Conservation (phyloP, 2,797 vertebrate genomes). For the Numenius phaeopus region DNA sequence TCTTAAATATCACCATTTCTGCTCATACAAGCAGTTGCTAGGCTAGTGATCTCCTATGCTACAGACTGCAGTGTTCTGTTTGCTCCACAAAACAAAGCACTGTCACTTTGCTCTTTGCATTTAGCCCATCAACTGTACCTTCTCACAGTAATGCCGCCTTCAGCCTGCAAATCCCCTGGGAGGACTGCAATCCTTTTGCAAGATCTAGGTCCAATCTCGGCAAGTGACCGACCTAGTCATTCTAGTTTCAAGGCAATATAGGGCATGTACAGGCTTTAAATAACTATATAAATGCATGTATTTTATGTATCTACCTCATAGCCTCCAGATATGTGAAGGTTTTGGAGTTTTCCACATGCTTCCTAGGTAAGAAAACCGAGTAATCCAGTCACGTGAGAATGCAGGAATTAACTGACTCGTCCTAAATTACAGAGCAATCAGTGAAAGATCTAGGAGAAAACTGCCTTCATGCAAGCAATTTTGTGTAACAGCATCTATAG, state of each 20-base stretch:
- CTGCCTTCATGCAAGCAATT: background rate
- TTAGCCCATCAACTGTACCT: background rate
- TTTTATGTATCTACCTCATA: background rate
- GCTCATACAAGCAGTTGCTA: background rate
- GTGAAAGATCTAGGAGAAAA: background rate
- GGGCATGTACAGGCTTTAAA: background rate
- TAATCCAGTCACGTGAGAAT: background rate
- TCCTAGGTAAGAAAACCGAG: background rate
- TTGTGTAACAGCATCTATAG: background rate
- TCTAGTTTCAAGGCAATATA: background rate
- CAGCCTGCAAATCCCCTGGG: background rate
- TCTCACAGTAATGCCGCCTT: background rate
- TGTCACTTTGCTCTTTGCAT: background rate
- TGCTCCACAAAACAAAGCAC: background rate
- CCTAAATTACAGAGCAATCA: background rate
- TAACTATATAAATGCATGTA: background rate
- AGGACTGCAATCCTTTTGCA: background rate
- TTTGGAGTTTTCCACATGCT: accelerated
- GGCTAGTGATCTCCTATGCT: background rate
- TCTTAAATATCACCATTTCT: background rate
- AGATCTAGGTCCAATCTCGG: background rate
- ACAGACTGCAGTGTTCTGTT: background rate
- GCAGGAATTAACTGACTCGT: background rate
- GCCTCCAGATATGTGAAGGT: background rate
- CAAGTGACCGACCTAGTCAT: background rate